phyloP scores from a whole-genome alignment of 2,113 vertebrate species.

The Scortum barcoo region DNA sequence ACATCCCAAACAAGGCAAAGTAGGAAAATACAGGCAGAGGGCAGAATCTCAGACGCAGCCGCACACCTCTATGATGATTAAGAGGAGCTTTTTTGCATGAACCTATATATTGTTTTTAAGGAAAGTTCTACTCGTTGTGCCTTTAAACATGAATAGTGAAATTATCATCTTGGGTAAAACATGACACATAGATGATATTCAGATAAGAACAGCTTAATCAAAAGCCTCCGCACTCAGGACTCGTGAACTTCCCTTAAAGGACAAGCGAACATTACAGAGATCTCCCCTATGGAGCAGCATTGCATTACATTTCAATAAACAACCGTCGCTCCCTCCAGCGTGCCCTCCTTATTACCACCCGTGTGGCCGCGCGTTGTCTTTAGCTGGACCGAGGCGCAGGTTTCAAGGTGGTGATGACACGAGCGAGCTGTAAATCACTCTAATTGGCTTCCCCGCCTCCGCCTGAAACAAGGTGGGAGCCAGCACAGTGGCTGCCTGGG shows the following conservation, averaged over 20 bases:
- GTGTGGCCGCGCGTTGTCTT: constrained; percentile 43
- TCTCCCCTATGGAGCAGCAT: constrained; percentile 21
- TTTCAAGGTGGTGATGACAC: constrained; percentile 73
- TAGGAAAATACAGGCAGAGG: too few relatives aligned
- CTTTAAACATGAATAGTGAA: not conserved
- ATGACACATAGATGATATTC: not conserved
- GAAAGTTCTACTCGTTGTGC: too few relatives aligned
- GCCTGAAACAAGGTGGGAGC: constrained; percentile 68
- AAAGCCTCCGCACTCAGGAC: not conserved
- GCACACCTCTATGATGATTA: too few relatives aligned
- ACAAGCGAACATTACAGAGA: constrained; percentile 5
- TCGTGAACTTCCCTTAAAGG: constrained; percentile 3
- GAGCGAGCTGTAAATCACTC: constrained; percentile 75
- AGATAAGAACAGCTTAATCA: not conserved
- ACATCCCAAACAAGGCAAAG: too few relatives aligned
- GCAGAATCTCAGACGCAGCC: too few relatives aligned
- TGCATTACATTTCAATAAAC: constrained; percentile 37
- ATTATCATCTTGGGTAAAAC: not conserved
- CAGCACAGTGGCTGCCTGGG: constrained; percentile 60
- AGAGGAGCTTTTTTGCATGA: too few relatives aligned
- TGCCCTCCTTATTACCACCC: constrained; percentile 7
- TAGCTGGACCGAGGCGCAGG: constrained; percentile 44
- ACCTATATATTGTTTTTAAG: too few relatives aligned
- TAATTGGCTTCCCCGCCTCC: constrained; percentile 79
- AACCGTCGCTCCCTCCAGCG: constrained; percentile 6